A percentile compares a stretch with the other conserved stretches of the same genome.
phyloP scores from a whole-genome alignment of 1,140 invertebrate genomes.

The Nasonia vitripennis region DNA sequence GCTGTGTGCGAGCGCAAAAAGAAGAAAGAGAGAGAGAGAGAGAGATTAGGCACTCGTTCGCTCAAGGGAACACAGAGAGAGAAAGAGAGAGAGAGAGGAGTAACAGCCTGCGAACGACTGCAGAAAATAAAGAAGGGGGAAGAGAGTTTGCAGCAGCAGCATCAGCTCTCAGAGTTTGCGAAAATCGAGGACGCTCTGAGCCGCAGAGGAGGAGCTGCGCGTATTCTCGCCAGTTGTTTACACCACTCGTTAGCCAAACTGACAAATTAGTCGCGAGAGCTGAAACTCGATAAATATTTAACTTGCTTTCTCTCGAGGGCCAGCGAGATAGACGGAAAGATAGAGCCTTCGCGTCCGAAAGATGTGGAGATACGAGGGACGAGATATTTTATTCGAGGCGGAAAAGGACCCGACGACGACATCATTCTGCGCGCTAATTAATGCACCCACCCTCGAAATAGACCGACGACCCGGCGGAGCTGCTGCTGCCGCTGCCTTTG shows the following conservation, averaged over 20 bases:
- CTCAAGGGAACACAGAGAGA: background rate
- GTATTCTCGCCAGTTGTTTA: constrained; percentile 28
- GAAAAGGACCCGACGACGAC: background rate
- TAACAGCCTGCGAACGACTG: background rate
- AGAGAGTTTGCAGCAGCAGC: background rate
- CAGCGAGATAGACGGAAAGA: constrained; percentile 18
- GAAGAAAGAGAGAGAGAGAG: background rate
- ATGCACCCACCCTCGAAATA: background rate
- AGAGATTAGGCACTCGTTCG: constrained; percentile 2
- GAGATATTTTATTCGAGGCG: constrained; percentile 12
- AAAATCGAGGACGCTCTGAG: constrained; percentile 4
- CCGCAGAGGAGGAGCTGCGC: no score
- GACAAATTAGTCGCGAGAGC: constrained; percentile 46
- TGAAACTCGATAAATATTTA: constrained; percentile 48
- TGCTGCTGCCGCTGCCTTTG: background rate
- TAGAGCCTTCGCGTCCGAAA: background rate
- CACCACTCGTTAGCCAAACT: constrained; percentile 43
- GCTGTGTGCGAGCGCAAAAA: background rate
- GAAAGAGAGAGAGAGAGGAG: background rate
- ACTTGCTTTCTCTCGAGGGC: constrained; percentile 43
- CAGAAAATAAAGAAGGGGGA: background rate
- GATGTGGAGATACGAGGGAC: background rate
- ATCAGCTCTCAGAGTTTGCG: background rate
- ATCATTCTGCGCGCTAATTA: constrained; percentile 32
- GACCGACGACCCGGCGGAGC: background rate